Percentiles rank a stretch among this genome's conserved stretches.
phyloP scores from a whole-genome alignment of 2,888 invertebrate genomes.

The Syrphus vitripennis region DNA sequence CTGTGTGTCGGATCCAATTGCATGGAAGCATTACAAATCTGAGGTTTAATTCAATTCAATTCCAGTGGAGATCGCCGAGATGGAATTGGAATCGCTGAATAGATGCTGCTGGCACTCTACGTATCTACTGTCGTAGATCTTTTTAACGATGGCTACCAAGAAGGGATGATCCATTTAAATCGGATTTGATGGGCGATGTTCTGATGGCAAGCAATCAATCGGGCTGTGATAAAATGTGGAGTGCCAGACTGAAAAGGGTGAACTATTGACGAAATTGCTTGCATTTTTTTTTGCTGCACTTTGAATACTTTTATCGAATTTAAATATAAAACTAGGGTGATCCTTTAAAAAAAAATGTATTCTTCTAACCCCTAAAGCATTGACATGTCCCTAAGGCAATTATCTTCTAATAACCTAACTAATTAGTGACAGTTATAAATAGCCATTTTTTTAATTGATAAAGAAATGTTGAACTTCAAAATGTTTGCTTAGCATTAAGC shows the following conservation, averaged over 20 bases:
- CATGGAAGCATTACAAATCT: conserved; percentile 51
- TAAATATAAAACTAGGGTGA: too few species aligned
- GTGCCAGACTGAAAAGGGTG: neutral
- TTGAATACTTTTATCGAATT: too few species aligned
- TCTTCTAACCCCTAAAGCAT: too few species aligned
- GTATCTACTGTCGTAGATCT: neutral
- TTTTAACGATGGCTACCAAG: neutral
- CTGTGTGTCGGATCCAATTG: conserved; percentile 60
- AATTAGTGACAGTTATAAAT: too few species aligned
- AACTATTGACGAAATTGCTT: neutral
- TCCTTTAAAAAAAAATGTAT: too few species aligned
- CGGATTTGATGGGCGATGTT: too few species aligned
- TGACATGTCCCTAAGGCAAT: too few species aligned
- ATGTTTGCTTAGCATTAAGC: too few species aligned
- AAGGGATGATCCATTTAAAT: conserved; percentile 32
- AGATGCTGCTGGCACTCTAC: neutral
- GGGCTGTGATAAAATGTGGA: neutral
- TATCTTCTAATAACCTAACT: too few species aligned
- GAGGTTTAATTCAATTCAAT: conserved; percentile 28
- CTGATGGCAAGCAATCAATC: conserved; percentile 5
- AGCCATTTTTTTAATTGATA: too few species aligned
- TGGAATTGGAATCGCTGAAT: conserved; percentile 6
- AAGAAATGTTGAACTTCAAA: too few species aligned
- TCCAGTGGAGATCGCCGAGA: conserved; percentile 7
- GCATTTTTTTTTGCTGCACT: too few species aligned